Evolutionary conservation across 2,888 invertebrate genomes (phyloP).

Genomic region (Dioctria linearis): DNA sequence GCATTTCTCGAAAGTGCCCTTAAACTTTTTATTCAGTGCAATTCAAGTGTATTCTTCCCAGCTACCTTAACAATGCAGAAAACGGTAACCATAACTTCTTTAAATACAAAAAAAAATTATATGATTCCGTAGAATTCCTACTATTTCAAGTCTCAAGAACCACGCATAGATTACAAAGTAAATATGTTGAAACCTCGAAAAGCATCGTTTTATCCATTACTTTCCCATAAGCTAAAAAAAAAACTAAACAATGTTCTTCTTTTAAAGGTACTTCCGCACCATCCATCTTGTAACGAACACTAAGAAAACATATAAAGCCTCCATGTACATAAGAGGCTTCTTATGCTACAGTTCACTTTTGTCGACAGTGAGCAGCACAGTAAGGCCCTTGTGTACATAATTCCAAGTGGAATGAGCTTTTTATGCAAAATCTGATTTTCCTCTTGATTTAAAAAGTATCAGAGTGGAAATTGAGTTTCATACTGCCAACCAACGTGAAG

Average conservation of each 20-base stretch:
- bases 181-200: background rate
- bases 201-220: background rate
- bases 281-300: conserved; percentile 19
- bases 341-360: background rate
- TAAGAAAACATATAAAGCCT: conserved; percentile 17
- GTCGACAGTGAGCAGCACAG: background rate
- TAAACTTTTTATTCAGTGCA: too few relatives aligned
- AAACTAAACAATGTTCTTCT: conserved; percentile 31
- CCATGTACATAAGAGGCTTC: background rate
- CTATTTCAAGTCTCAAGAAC: background rate
- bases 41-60: too few relatives aligned
- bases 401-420: conserved; percentile 29
- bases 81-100: background rate
- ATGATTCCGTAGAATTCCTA: too few relatives aligned
- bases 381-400: conserved; percentile 1
- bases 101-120: background rate
- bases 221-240: conserved; percentile 1
- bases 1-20: too few relatives aligned
- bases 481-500: too few relatives aligned
- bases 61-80: too few relatives aligned
- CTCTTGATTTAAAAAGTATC: conserved; percentile 40
- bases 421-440: conserved; percentile 41
- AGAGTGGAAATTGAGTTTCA: conserved; percentile 26
- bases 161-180: background rate
- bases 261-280: conserved; percentile 24